A percentile compares a stretch with the other conserved stretches of the same genome.
phyloP scores from a whole-genome alignment of 2,797 vertebrate genomes.

The Scleropages formosus region DNA sequence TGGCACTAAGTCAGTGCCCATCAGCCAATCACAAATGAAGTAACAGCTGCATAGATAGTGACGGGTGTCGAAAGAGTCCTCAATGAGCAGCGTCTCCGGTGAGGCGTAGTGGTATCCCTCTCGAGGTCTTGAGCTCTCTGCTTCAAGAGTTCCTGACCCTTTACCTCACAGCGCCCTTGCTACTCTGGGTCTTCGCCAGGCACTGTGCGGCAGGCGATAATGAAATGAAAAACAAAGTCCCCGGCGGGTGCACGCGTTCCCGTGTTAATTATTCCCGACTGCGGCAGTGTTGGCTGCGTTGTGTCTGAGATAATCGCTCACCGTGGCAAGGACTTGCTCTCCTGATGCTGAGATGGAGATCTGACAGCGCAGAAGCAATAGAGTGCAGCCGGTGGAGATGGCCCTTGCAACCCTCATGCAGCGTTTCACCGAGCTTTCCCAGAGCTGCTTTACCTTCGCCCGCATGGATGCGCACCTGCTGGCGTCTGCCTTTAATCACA shows the following conservation, averaged over 20 bases:
- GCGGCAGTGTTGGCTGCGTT: not conserved
- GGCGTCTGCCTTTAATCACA: not conserved
- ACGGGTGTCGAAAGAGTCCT: conserved; percentile 28
- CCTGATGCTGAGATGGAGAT: not conserved
- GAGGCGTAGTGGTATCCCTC: conserved; percentile 33
- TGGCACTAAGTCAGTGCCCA: not conserved
- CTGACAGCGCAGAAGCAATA: not conserved
- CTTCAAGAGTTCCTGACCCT: not conserved
- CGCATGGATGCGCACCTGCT: too few species aligned
- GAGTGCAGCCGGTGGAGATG: not conserved
- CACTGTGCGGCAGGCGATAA: conserved; percentile 50
- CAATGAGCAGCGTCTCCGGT: conserved; percentile 48
- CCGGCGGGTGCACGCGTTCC: not conserved
- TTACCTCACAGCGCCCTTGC: not conserved
- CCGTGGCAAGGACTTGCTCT: not conserved
- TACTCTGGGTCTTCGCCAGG: not conserved
- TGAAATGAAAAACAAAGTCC: conserved; percentile 50
- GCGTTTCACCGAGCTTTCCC: too few species aligned
- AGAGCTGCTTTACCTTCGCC: too few species aligned
- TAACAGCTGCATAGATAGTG: conserved; percentile 42
- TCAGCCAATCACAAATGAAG: conserved; percentile 36
- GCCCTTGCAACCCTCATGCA: not conserved
- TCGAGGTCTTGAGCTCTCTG: conserved; percentile 14
- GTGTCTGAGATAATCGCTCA: not conserved
- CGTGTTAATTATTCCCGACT: not conserved